phyloP scores from a whole-genome alignment of 2,113 vertebrate species.

The Ptilorrhoa leucosticta region DNA sequence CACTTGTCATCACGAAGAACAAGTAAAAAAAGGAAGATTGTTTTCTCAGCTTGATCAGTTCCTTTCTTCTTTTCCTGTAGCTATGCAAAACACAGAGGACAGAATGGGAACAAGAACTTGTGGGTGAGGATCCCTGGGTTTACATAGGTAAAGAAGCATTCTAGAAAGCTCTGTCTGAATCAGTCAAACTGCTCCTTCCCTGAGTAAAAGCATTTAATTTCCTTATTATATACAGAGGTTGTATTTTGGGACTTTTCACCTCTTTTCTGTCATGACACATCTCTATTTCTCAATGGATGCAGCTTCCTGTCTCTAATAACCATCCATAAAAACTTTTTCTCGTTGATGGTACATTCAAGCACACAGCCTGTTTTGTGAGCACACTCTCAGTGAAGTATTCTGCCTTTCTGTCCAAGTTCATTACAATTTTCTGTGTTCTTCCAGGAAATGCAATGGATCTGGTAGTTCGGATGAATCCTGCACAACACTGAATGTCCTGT shows the following conservation, averaged over 20 bases:
- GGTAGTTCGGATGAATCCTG: background rate
- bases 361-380: background rate
- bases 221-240: background rate
- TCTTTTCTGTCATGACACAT: background rate
- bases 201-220: background rate
- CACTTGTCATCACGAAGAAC: background rate
- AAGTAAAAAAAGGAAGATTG: background rate
- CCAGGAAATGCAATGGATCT: background rate
- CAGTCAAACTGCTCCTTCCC: background rate
- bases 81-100: background rate
- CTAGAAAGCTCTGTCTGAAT: background rate
- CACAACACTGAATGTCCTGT: background rate
- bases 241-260: background rate
- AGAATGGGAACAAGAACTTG: background rate
- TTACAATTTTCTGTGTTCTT: background rate
- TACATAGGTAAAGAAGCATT: background rate
- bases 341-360: background rate
- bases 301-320: background rate
- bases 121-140: background rate
- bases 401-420: background rate
- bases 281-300: background rate
- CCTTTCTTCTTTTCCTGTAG: background rate
- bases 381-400: background rate
- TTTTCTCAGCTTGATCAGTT: background rate
- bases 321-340: background rate